Base-by-base conservation (phyloP, 2,888 invertebrate genomes). In the Dicroscelio sp. region DNA sequence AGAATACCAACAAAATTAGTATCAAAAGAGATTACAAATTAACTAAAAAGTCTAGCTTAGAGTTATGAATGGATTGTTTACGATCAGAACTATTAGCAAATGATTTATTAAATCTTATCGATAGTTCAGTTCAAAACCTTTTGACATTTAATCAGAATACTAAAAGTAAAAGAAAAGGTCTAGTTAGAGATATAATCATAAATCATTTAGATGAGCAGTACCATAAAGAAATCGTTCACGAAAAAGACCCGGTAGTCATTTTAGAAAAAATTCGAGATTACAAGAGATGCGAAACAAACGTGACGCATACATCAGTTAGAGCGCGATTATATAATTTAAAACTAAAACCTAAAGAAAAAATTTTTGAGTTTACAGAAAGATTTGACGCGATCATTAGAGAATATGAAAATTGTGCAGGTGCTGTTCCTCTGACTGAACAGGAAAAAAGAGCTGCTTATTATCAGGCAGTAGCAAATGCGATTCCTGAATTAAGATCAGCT, bases 371-470 rank as follows among this genome's bases (percentile, higher is more conserved):
- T 8, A 12, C 4, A 27, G 63, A 63, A 30, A 25, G 63, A 30
- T 63, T 63, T 27, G 63, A 63, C 27, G 12, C 5, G 27, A 27
- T 63, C 4, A 8, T 63, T 27, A 63, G 63, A 63, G 30, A 27
- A 14, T 38, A 76, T 33, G 76, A 76, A n/a, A 52, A 14, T 31
- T 31, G 52, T 17, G 31, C 10, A 3, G 27, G 17, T 31, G 30
- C 33, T 6, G 5, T 30, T 20, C 55, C 27, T 14, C 43, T 52
- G 10, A 14, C 55, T 52, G 31, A 76, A 10, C 20, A 10, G 14
- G 76, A 76, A 27, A 76, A 55, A 76, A 27, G 55, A n/a, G 55
- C 52, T 17, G 58, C 58, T 10, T 55, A 55, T 55, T 76, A 55
- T 58, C 27, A 52, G n/a, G 76, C 76, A 20, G 27, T 76, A 20